Percentiles rank a stretch among this genome's conserved stretches.
Conservation (phyloP, 2,113 vertebrate genomes). For the Otus sunia region DNA sequence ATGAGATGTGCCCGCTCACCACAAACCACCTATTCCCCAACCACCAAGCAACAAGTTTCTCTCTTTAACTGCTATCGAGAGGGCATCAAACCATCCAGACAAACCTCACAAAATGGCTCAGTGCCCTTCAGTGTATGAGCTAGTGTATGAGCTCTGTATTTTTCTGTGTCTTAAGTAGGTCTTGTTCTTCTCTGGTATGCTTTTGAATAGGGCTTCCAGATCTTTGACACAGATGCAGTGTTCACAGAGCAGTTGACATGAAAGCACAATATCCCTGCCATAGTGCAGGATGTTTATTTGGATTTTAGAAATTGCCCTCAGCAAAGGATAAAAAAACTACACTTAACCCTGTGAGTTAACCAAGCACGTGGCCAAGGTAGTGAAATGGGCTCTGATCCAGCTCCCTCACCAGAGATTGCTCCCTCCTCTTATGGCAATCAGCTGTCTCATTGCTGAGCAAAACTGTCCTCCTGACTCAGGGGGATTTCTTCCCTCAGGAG, state of each 20-base stretch:
- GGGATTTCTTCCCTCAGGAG: neutral
- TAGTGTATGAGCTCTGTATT: neutral
- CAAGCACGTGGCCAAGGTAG: neutral
- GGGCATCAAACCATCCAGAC: neutral
- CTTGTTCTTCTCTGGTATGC: neutral
- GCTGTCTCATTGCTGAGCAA: neutral
- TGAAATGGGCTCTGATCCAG: neutral
- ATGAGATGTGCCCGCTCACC: neutral
- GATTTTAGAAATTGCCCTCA: neutral
- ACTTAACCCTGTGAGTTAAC: neutral
- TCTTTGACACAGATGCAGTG: neutral
- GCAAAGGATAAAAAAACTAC: neutral
- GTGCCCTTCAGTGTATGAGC: neutral
- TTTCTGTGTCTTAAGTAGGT: neutral
- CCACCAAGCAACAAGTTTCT: neutral
- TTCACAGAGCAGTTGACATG: neutral
- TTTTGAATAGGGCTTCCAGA: neutral
- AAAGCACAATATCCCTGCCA: neutral
- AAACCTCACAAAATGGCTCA: neutral
- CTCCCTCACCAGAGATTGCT: neutral
- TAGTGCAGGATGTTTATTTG: neutral
- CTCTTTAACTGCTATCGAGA: neutral
- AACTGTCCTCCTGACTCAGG: neutral
- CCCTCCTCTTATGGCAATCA: neutral
- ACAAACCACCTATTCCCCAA: rapidly evolving